These are phyloP conservation scores for Drosophila jambulina DNA, from an alignment of 1,140 invertebrate species.

Conservation along the genomic window DNA sequence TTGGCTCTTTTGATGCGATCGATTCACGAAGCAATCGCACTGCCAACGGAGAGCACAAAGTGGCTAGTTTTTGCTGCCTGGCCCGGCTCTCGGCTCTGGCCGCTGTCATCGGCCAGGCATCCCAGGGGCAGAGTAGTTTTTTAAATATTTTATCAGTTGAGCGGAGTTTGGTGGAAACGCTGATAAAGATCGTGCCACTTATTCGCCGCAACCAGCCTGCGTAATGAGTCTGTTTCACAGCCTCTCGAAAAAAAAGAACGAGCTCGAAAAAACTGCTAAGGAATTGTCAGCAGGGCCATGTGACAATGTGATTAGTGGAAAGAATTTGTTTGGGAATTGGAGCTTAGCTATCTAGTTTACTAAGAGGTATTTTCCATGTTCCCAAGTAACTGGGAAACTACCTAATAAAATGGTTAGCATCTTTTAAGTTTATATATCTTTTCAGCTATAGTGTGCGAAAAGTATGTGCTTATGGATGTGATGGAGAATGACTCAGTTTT, in stretches of 20 bases:
- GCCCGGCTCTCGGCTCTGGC: not conserved
- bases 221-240: slow-evolving; percentile 82
- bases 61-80: slow-evolving; percentile 31
- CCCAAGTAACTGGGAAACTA: not conserved
- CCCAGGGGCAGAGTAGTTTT: slow-evolving; percentile 47
- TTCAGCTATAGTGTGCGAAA: not conserved
- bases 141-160: slow-evolving; percentile 79
- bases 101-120: slow-evolving; percentile 46
- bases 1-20: slow-evolving; percentile 67
- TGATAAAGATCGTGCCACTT: slow-evolving; percentile 79
- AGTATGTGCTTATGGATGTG: too few relatives aligned
- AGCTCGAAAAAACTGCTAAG: slow-evolving; percentile 33
- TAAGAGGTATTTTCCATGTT: not conserved
- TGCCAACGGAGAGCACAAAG: slow-evolving; percentile 30
- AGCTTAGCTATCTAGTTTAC: not conserved
- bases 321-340: slow-evolving; percentile 5
- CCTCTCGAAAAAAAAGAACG: slow-evolving; percentile 31
- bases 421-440: not conserved
- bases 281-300: slow-evolving; percentile 49
- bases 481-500: too few relatives aligned
- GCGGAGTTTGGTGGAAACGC: slow-evolving; percentile 73
- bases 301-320: slow-evolving; percentile 71
- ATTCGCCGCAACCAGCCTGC: slow-evolving; percentile 36
- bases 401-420: not conserved
- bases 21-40: slow-evolving; percentile 72